Evolutionary conservation across 1,140 invertebrate genomes (phyloP), one percentile per base, ranked within the genome.

Genomic region (Plutomurus gul): DNA sequence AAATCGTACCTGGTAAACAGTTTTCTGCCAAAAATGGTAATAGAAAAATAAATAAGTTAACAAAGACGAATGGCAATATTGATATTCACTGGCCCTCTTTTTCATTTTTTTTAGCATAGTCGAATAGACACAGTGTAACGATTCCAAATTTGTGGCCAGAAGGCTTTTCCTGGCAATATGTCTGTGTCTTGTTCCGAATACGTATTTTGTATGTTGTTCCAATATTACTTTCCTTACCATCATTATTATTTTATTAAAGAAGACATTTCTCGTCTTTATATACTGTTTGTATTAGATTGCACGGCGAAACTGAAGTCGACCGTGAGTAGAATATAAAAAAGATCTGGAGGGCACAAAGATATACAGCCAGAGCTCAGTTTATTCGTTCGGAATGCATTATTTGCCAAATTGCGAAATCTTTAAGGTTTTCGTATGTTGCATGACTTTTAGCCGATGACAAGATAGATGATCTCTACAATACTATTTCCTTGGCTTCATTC

Each of bases 321-420:
- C 36, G 27, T 65, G 56, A 30, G 4, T n/a, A 65, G 56, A 65
- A 65, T 65, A 65, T 30, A 65, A 65, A 65, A 65, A 65, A 65
- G 56, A 27, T 36, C 13, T 33, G 7, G 18, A 33, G 16, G 27
- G 30, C 30, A 65, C 30, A 27, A 36, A 65, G 56, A 65, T 65
- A 18, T 30, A 36, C 56, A 65, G 56, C 36, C 56, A 25, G 30
- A 65, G 56, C 36, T 65, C 11, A 65, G 36, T 18, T 65, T 30
- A 65, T 65, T 65, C 25, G 56, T 33, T 13, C 56, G 36, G 56
- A 65, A 65, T 65, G n/a, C 56, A 65, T 65, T 65, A 65, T 65
- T 65, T 65, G 56, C 30, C 56, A 36, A 65, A 65, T 36, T 65
- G 56, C 56, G 56, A 65, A 65, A 65, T 65, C 56, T 49, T 20